Evolutionary conservation across 2,888 invertebrate genomes (phyloP), one percentile per base, ranked within the genome.

Genomic region (Agapetus fuscipes): DNA sequence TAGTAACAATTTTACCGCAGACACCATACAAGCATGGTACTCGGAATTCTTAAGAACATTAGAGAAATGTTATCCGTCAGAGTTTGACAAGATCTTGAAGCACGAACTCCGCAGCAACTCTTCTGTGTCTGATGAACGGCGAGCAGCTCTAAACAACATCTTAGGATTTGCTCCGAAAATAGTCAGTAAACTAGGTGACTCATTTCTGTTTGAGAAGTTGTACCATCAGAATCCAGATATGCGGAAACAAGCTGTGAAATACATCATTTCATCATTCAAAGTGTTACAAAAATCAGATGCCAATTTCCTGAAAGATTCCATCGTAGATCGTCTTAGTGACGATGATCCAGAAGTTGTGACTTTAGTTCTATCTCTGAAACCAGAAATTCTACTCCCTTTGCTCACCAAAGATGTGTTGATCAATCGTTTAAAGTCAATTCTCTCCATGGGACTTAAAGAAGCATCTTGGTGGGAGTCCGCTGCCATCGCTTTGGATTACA

Each of bases 11-110:
- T 45, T 61, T 3, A 52, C 56, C 14, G 66, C 60, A n/a, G n/a
- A n/a, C n/a, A n/a, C n/a, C 49, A 57, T 67, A 13, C 53, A 65
- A 11, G 52, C 55, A 1, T 78, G 77, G 77, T 76, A 72, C 49
- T 67, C 68, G 0, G 50, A 59, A 12, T 64, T 77, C 17, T 52
- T 85, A 1, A 68, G 72, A 43, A 71, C 62, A 15, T 56, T 87
- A 2, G 87, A 88, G 58, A 66, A 60, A 3, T 76, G 78, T 49
- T 86, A 87, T 56, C 82, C 88, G 0, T 63, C 65, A 1, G 72
- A 72, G 9, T 87, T 86, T 54, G 86, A 87, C 52, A 62, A 66
- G 32, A 74, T 78, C 29, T 63, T 85, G 1, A 78, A 79, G 50
- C 63, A 66, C 11, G 65, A 78, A 15, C 68, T 77, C 57, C 59